Evolutionary conservation across 1,140 invertebrate genomes (phyloP).

Genomic region (Trachymyrmex septentrionalis): DNA sequence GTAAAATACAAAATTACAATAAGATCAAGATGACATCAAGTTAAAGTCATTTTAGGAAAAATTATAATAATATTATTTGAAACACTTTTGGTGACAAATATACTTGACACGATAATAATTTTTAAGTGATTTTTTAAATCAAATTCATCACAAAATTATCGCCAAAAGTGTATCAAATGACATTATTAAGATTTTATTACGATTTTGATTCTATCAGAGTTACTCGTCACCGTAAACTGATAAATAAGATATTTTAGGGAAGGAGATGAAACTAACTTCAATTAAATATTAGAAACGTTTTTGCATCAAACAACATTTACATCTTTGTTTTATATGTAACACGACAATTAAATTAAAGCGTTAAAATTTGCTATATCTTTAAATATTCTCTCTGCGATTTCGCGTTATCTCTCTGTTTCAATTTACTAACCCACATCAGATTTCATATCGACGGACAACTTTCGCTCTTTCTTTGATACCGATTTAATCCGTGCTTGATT

Average conservation of each 20-base stretch:
- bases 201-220: no score
- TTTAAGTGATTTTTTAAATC: no score
- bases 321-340: not conserved
- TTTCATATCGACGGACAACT: conserved; percentile 30
- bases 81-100: no score
- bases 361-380: not conserved
- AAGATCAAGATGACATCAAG: no score
- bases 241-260: not conserved
- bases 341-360: not conserved
- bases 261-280: not conserved
- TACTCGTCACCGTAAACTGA: not conserved
- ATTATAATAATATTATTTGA: no score
- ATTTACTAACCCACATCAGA: conserved; percentile 40
- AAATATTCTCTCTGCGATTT: not conserved
- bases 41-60: no score
- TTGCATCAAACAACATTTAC: not conserved
- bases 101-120: no score
- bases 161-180: no score
- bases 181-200: no score
- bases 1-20: no score
- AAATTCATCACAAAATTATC: no score
- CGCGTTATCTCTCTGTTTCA: not conserved
- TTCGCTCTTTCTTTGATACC: conserved; percentile 52
- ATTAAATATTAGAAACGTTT: not conserved
- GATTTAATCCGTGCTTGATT: conserved; percentile 52